Conservation (phyloP, 2,113 vertebrate genomes). For the Geococcyx californianus region DNA sequence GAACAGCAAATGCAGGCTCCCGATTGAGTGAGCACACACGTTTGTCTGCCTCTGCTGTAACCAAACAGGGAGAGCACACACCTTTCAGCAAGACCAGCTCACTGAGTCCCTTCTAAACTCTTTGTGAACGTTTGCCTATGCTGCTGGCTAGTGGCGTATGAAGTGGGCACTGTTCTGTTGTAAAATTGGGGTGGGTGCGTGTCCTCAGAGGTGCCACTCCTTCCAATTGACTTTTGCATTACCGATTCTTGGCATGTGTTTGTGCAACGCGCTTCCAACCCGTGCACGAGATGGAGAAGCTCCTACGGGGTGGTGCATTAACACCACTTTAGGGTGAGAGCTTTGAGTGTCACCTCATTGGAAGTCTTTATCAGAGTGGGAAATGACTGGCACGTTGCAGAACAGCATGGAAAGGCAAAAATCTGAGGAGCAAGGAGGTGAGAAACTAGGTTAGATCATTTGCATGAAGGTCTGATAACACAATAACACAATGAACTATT, state of each 20-base stretch:
- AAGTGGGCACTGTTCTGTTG: not conserved
- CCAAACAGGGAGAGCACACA: constrained; percentile 40
- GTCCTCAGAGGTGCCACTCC: not conserved
- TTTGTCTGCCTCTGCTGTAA: constrained; percentile 76
- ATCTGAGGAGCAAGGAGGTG: constrained; percentile 34
- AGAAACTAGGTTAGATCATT: not conserved
- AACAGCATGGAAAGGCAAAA: constrained; percentile 80
- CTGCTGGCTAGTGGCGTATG: not conserved
- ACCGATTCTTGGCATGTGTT: constrained; percentile 58
- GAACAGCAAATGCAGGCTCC: constrained; percentile 86
- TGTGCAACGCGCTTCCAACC: constrained; percentile 84
- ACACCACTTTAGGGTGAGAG: constrained; percentile 90
- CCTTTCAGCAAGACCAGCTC: constrained; percentile 27
- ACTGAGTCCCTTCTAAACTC: not conserved
- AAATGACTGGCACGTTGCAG: constrained; percentile 76
- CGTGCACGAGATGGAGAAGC: constrained; percentile 72
- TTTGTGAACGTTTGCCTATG: not conserved
- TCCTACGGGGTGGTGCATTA: constrained; percentile 89
- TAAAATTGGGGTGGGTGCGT: not conserved
- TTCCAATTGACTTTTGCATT: constrained; percentile 54
- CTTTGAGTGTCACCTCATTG: constrained; percentile 87
- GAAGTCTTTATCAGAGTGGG: constrained; percentile 84
- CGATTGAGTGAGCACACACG: constrained; percentile 81
- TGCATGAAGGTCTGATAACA: not conserved
- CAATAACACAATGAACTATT: not conserved